Evolutionary conservation across 2,113 vertebrate genomes (phyloP).

Genomic region (Bostrychus sinensis): DNA sequence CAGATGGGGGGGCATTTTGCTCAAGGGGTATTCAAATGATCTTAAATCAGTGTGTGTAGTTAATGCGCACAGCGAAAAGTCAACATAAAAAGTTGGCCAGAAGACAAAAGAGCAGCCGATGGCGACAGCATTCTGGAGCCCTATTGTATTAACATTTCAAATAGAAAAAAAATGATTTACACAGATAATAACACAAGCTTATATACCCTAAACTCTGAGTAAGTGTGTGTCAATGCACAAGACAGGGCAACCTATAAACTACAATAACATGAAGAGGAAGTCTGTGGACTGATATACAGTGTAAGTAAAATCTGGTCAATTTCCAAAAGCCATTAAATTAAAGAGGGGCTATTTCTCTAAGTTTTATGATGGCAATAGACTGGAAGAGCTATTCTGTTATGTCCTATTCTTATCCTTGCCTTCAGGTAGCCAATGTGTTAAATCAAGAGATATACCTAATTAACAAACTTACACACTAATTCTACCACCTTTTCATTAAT

Average conservation of each 20-base stretch:
- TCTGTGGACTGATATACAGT: constrained; percentile 46
- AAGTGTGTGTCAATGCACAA: constrained; percentile 19
- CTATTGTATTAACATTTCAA: constrained; percentile 46
- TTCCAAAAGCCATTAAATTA: constrained; percentile 69
- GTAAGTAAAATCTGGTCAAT: constrained; percentile 64
- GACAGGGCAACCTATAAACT: constrained; percentile 28
- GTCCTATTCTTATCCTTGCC: constrained; percentile 76
- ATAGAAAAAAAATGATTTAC: constrained; percentile 49
- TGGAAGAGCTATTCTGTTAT: constrained; percentile 60
- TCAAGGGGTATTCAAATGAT: constrained; percentile 66
- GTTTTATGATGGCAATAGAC: constrained; percentile 60
- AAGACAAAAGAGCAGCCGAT: constrained; percentile 41
- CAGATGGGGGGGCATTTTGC: constrained; percentile 49
- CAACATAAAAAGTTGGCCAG: constrained; percentile 55
- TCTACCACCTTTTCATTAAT: constrained; percentile 62
- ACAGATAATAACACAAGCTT: constrained; percentile 39
- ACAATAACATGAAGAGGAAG: constrained; percentile 42
- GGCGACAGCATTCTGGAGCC: constrained; percentile 29
- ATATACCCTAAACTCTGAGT: constrained; percentile 24
- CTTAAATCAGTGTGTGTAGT: constrained; percentile 62
- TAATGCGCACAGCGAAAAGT: constrained; percentile 52
- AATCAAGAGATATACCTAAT: constrained; percentile 74
- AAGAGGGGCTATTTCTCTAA: constrained; percentile 67
- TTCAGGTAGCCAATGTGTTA: constrained; percentile 75
- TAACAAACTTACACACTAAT: constrained; percentile 72